Base-by-base conservation (phyloP, 2,797 vertebrate species). In the Clarias pachynema region DNA sequence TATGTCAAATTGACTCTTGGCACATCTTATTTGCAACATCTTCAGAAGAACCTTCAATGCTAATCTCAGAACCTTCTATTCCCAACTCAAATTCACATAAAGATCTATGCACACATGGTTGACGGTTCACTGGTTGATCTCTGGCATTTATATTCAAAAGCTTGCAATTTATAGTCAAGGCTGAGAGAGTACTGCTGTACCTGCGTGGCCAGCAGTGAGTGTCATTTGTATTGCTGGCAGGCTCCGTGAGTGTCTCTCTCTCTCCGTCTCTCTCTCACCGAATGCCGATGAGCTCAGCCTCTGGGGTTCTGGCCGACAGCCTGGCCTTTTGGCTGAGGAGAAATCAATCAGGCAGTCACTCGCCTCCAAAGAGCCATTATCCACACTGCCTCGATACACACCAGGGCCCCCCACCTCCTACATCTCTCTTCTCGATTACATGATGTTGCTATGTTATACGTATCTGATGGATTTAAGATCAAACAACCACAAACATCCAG, bases 271-370 rank as follows among this genome's bases (percentile, higher is more conserved):
- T 87, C 83, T 87, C 75, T 26, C 63, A 82, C 83, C 88, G 93
- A 93, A 95, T 94, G 91, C 90, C 91, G 92, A 94, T 93, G 91
- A 94, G 91, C 57, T 84, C 37, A 78, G 89, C 78, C 84, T 86
- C 88, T 88, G 62, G 88, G 77, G 84, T 86, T 91, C 77, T 87
- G 86, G 89, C 86, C 88, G 87, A 91, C 91, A 90, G 84, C 69
- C 87, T 89, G 89, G 90, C 89, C 90, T 92, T 90, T 90, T 90
- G 89, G 90, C 91, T 94, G 92, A 93, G 91, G 89, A 90, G 90
- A 94, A 94, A 95, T 95, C 95, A 94, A 94, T 94, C 93, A 92
- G 90, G 87, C 93, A 91, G 91, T 94, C 94, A 93, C 87, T 92
- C 85, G 85, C 90, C 89, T 91, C 92, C 91, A 93, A 92, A 91